Evolutionary conservation across 2,888 invertebrate species (phyloP), one percentile per base, ranked within the genome.

Genomic region (Tipula confusa): DNA sequence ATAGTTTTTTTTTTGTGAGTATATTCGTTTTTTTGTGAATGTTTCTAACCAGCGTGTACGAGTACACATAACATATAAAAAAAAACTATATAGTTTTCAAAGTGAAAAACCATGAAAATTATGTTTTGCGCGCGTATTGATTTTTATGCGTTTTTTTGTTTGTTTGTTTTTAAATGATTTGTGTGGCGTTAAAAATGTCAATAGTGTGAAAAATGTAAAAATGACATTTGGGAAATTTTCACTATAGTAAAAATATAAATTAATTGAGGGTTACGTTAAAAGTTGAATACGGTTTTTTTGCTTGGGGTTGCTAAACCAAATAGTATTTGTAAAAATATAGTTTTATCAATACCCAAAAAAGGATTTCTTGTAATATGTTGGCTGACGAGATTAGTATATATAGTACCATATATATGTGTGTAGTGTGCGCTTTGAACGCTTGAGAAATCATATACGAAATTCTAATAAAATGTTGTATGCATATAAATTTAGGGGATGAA

Each of bases 191-290:
- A 18, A 9, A 64, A 64, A 64, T 64, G 64, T 64, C 64, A 64
- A 64, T 64, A 64, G 64, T 64, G 24, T 64, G 64, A 64, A 64
- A 64, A 64, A 64, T 64, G 64, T n/a, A n/a, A 64, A 24, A 64
- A 64, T 64, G 64, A 24, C 64, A 64, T 64, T 24, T 64, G 64
- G 18, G 64, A 64, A 64, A 64, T 24, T 64, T 18, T 64, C 24
- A 64, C 64, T 64, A n/a, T n/a, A 1, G 64, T 64, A 18, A 4
- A 43, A 18, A 24, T 24, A 9, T 24, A 64, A 24, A 43, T 64
- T 24, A 9, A 24, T 43, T 43, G 43, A 43, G 43, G 64, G 64
- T 64, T 64, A 18, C 24, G 64, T 1, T 64, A 43, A 15, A 43
- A 43, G n/a, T n/a, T 43, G 43, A 43, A 43, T 43, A 43, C n/a